Evolutionary conservation across 2,113 vertebrate species (phyloP), one percentile per base, ranked within the genome.

Genomic region (Hucho hucho): DNA sequence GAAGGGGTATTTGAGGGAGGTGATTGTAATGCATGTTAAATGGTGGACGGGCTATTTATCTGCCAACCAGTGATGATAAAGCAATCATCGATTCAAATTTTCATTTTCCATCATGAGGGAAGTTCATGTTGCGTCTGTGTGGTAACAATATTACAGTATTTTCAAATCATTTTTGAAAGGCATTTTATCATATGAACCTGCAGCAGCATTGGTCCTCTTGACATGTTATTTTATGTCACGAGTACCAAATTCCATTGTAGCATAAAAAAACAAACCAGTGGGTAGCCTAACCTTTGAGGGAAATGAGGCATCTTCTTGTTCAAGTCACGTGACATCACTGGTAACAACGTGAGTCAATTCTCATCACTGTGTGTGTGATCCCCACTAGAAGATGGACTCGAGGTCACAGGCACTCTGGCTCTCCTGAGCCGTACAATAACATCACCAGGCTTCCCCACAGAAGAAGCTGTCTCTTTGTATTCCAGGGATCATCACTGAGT

Each of bases 381-480:
- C 77, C 74, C 72, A 63, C 69, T 29, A 1, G 63, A 64, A 61
- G 64, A 81, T 79, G 76, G 68, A 73, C 69, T 72, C 81, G 84
- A 84, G 81, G 83, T 86, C 84, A 82, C 71, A 84, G 69, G 63
- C 58, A 43, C 73, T 70, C 77, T 43, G 49, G 69, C n/a, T 26
- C 64, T 69, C 69, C 56, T 65, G 68, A 84, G 78, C 56, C 43
- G 18, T 29, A 66, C 73, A 76, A 75, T 58, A 83, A 81, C 73
- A 78, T 58, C 74, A 70, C 6, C 69, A 46, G 80, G 80, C 78
- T 70, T 82, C 64, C 68, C 80, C 64, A 2, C 65, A 70, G 65
- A 64, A 69, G 71, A 80, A 11, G 77, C 78, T 76, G 80, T 75
- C 79, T 82, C 79, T 85, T 72, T 77, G 82, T 69, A 75, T 73